Conservation (phyloP, 2,888 invertebrate genomes). For the Cephus pygmeus region DNA sequence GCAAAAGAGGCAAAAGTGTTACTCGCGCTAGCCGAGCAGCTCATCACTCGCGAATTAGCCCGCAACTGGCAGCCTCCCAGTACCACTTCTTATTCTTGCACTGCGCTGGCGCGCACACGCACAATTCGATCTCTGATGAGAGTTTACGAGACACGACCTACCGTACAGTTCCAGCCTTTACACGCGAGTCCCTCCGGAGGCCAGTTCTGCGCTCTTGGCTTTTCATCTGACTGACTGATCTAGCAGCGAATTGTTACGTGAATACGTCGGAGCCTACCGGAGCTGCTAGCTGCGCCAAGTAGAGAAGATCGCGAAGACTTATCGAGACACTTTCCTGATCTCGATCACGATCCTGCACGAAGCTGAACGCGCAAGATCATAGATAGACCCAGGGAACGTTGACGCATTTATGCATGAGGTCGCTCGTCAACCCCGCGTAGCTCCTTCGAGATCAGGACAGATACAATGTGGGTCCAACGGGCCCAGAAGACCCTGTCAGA, state of each 20-base stretch:
- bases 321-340: neutral
- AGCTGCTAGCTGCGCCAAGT: neutral
- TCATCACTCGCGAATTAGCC: slow-evolving; percentile 57
- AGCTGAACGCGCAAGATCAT: neutral
- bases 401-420: slow-evolving; percentile 47
- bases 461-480: slow-evolving; percentile 28
- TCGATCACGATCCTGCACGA: neutral
- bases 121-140: slow-evolving; percentile 51
- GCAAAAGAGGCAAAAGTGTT: slow-evolving; percentile 27
- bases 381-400: slow-evolving; percentile 24
- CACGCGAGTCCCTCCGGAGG: neutral
- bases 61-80: slow-evolving; percentile 31
- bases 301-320: neutral
- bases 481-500: slow-evolving; percentile 1
- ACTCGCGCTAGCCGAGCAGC: slow-evolving; percentile 32
- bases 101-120: slow-evolving; percentile 1
- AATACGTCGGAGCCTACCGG: neutral
- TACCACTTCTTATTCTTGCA: slow-evolving; percentile 39
- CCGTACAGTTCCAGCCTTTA: neutral
- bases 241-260: neutral
- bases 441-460: slow-evolving; percentile 38
- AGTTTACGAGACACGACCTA: slow-evolving; percentile 41
- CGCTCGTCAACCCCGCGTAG: slow-evolving; percentile 36
- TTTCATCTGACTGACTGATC: too few species aligned
- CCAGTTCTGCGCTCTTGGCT: neutral